A percentile compares a stretch with the other conserved stretches of the same genome.
Evolutionary conservation across 2,888 invertebrate species (phyloP).

Genomic region (Scaeva pyrastri): DNA sequence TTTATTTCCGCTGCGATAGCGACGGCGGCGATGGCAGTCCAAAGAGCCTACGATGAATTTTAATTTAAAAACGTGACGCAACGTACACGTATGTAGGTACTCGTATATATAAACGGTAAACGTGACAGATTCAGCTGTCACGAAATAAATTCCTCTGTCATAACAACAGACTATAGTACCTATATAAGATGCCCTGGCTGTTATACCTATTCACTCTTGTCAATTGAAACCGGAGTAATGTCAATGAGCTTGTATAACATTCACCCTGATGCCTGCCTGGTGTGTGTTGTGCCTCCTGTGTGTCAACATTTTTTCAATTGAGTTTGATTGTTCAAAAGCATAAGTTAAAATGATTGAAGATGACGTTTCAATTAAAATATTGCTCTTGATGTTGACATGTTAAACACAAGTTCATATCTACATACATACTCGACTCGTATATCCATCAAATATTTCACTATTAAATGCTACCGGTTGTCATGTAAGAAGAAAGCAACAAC

Average conservation of each 20-base stretch:
- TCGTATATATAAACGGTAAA: too few relatives aligned
- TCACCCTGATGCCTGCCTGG: conserved; percentile 33
- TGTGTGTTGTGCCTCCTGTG: conserved; percentile 27
- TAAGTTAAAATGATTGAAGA: conserved; percentile 56
- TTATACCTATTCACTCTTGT: conserved; percentile 11
- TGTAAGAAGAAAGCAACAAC: neutral
- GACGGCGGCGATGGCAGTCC: too few relatives aligned
- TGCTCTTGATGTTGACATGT: conserved; percentile 10
- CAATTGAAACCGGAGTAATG: conserved; percentile 48
- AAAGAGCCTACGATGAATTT: conserved; percentile 10
- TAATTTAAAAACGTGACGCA: conserved; percentile 65
- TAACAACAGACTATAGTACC: conserved; percentile 58
- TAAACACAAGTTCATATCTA: neutral
- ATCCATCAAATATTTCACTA: neutral
- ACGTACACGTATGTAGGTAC: conserved; percentile 7
- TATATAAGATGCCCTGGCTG: neutral
- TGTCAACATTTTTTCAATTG: conserved; percentile 65
- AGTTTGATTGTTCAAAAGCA: conserved; percentile 54
- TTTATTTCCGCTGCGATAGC: conserved; percentile 61
- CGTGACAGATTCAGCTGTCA: conserved; percentile 54
- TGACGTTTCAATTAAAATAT: conserved; percentile 71
- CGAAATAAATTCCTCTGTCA: conserved; percentile 51
- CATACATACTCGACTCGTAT: neutral
- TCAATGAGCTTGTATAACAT: conserved; percentile 69
- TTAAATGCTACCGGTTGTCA: conserved; percentile 9